These are phyloP conservation scores for Morpho achilles DNA, from an alignment of 2,888 invertebrate genomes.

Conservation along the genomic window DNA sequence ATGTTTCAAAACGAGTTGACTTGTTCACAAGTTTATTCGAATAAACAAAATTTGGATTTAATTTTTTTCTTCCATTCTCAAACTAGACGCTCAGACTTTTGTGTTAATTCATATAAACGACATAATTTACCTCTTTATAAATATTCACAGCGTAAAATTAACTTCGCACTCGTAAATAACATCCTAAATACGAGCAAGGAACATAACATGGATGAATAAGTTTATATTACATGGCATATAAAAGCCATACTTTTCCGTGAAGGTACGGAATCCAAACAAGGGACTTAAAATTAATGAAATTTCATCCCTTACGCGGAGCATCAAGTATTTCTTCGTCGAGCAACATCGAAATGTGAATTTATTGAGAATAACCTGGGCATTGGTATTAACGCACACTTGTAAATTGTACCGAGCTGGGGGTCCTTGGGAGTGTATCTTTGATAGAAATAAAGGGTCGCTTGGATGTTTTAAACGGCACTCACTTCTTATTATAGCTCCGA, in stretches of 20 bases:
- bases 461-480: conserved; percentile 20
- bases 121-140: too few relatives aligned
- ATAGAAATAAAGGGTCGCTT: conserved; percentile 18
- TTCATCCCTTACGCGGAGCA: conserved; percentile 16
- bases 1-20: too few relatives aligned
- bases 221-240: background rate
- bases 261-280: conserved; percentile 18
- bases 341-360: conserved; percentile 53
- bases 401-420: conserved; percentile 34
- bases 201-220: background rate
- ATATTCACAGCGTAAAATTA: too few relatives aligned
- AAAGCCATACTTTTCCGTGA: conserved; percentile 1
- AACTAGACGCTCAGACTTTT: too few relatives aligned
- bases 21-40: too few relatives aligned
- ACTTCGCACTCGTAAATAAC: background rate
- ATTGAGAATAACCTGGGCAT: conserved; percentile 49
- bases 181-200: background rate
- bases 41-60: too few relatives aligned
- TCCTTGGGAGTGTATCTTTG: conserved; percentile 13
- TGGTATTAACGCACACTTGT: conserved; percentile 53
- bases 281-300: conserved; percentile 22
- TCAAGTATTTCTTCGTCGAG: conserved; percentile 18
- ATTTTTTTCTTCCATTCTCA: too few relatives aligned
- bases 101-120: too few relatives aligned
- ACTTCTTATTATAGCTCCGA: conserved; percentile 14